Conservation (phyloP, 2,797 vertebrate species). For the Schizothorax lantsangensis region DNA sequence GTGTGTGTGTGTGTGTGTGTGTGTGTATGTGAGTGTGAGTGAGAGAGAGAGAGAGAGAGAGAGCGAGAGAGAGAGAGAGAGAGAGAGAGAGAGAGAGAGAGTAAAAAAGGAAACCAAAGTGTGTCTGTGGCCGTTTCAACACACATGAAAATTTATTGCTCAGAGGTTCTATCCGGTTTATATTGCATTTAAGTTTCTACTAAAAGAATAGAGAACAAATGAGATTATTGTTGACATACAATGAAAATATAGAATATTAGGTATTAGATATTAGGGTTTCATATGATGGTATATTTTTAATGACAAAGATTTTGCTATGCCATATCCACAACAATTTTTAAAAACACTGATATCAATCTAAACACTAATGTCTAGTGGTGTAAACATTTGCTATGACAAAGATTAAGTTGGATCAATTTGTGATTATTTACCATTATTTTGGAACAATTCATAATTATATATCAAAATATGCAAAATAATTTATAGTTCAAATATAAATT, state of each 20-base stretch:
- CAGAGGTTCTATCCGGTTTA: constrained; percentile 18
- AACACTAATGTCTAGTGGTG: background rate
- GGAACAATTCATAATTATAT: background rate
- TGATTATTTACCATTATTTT: background rate
- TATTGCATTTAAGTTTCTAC: background rate
- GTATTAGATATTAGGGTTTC: background rate
- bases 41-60: constrained; percentile 55
- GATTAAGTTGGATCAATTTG: no score
- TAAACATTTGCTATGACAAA: no score
- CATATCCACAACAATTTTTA: background rate
- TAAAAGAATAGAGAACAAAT: background rate
- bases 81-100: constrained; percentile 25
- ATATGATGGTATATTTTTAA: background rate
- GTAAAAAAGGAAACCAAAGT: constrained; percentile 55
- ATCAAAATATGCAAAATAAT: background rate
- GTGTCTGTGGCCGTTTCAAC: constrained; percentile 13
- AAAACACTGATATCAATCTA: background rate
- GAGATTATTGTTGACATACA: background rate
- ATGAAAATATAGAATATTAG: background rate
- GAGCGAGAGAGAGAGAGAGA: constrained; percentile 64
- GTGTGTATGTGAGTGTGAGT: background rate
- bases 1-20: constrained; percentile 26
- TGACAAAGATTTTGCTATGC: background rate
- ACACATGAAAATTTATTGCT: constrained; percentile 4
- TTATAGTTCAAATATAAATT: background rate